phyloP scores from a whole-genome alignment of 2,797 vertebrate genomes.

The Phataginus tricuspis region DNA sequence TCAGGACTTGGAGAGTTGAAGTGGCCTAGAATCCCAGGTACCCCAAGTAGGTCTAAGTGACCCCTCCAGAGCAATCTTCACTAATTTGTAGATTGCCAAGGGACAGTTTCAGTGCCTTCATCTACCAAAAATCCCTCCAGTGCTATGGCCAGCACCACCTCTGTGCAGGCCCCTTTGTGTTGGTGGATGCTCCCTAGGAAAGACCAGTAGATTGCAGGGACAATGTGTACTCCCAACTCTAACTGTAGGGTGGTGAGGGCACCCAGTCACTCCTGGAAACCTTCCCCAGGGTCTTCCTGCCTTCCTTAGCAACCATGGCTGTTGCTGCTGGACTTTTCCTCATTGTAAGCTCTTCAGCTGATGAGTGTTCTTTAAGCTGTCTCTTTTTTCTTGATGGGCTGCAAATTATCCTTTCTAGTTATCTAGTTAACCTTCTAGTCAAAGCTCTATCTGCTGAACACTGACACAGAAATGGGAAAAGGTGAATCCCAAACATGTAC shows the following conservation, averaged over 20 bases:
- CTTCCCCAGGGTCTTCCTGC: neutral
- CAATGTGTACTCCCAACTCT: neutral
- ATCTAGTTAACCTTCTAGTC: neutral
- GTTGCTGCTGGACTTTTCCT: neutral
- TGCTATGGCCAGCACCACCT: neutral
- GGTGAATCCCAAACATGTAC: neutral
- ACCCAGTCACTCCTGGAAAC: neutral
- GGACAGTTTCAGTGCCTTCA: neutral
- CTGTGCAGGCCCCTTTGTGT: neutral
- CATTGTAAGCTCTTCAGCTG: neutral
- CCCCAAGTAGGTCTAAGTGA: neutral
- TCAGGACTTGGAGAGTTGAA: neutral
- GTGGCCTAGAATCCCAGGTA: neutral
- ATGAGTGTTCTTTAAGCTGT: neutral
- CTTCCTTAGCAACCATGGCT: neutral
- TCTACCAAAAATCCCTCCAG: neutral
- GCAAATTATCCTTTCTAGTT: neutral
- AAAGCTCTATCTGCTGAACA: neutral
- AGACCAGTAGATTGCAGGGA: neutral
- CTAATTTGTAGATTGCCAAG: neutral
- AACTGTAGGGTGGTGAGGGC: neutral
- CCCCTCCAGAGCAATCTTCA: neutral
- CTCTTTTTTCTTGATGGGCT: neutral
- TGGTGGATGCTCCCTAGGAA: neutral
- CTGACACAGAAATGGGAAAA: conserved; percentile 25